Evolutionary conservation across 2,888 invertebrate genomes (phyloP), one percentile per base, ranked within the genome.

Genomic region (Athripsodes cinereus): DNA sequence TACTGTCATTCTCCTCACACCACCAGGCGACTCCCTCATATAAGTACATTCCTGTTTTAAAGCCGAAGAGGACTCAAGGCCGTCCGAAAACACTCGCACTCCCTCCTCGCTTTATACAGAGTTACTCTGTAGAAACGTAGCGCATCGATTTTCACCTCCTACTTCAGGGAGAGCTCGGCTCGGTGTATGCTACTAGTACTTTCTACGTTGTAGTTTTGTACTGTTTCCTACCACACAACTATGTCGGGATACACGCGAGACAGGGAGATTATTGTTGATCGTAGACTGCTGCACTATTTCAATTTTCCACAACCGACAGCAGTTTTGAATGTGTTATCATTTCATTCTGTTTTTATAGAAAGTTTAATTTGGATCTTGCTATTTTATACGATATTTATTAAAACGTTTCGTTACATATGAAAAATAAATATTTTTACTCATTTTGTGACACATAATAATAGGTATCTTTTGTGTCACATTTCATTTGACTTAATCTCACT

Each of bases 61-160:
- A 22, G 26, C 44, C 40, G n/a, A 26, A 11, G 22, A n/a, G 53
- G 53, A 44, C 22, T 22, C 55, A 55, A 55, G 55, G 55, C 51
- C 55, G 55, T 55, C 51, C 51, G 55, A 55, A 49, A 50, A 18
- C 55, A 40, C 22, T 51, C 19, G 35, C 50, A n/a, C 51, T 21
- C 21, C 57, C 20, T 19, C 40, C 40, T 13, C 40, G 13, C 40
- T 40, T 2, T 16, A 13, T 16, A 40, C 8, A 11, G 31, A 31
- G 31, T 8, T 31, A 31, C 6, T n/a, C 31, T n/a, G 11, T 21
- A 22, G 55, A 34, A 44, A 50, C 50, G 55, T 21, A 49, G 34
- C 55, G 44, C 40, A 55, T 55, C 55, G 55, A 55, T 55, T 55
- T 55, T 55, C 51, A 34, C 31, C 22, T 40, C 40, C 40, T 40